Base-by-base conservation (phyloP, 2,797 vertebrate genomes). In the Tenualosa thibaudeaui region DNA sequence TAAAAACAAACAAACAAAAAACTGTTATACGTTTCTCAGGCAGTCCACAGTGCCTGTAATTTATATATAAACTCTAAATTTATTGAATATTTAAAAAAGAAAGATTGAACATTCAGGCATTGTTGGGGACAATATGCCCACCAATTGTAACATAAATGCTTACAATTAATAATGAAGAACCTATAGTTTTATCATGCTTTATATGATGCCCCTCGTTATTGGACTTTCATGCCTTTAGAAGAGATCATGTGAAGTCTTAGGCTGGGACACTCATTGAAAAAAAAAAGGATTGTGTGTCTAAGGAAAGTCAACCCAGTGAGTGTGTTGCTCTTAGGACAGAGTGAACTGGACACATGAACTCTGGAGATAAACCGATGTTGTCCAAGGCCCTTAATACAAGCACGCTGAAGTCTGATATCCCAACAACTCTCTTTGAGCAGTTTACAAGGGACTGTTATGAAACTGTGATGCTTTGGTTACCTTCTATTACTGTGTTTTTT, bases 31-130 rank as follows among this genome's bases (percentile, higher is more conserved):
- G 46, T 78, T 78, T 78, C 71, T 78, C 71, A 78, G 71, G 71
- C 71, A 46, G 71, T 78, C 71, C 71, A 46, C 71, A 78, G 71
- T 78, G 71, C 71, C 71, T 78, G 71, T 78, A 43, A 78, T 22
- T 78, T 78, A 78, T 46, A 43, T 78, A 46, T 46, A 46, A 40
- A 78, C 19, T 46, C 71, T 78, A 78, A 78, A 78, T 78, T 78
- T 78, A 78, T 78, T 78, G 40, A 46, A n/a, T 46, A 78, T 78
- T 78, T 78, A 78, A 78, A 46, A 22, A 46, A 46, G 71, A 46
- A 37, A 0, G 8, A 40, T 15, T 19, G 46, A 40, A 37, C 40
- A 43, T 6, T 5, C 46, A 5, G 31, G 31, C 31, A 71, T 71
- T 71, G 31, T 71, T 71, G 31, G n/a, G 31, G 31, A 37, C 65